Conservation (phyloP, 1,140 invertebrate species). For the Dinothrombium tinctorium region DNA sequence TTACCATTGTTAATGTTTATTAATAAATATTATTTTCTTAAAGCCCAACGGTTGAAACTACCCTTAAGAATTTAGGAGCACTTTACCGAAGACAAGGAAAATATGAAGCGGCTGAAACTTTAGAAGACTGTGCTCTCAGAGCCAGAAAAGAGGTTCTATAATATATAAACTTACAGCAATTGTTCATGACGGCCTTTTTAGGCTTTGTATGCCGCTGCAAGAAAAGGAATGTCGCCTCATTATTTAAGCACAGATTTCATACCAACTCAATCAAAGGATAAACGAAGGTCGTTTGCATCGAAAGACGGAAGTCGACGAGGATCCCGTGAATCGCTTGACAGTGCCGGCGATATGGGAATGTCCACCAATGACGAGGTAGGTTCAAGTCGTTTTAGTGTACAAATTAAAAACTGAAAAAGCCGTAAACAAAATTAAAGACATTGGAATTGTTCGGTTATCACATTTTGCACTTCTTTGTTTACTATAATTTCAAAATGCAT, state of each 20-base stretch:
- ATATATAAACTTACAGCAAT: conserved; percentile 1
- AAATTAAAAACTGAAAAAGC: neutral
- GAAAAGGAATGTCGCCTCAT: conserved; percentile 14
- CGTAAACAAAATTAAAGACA: neutral
- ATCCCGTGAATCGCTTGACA: conserved; percentile 35
- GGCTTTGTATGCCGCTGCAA: conserved; percentile 12
- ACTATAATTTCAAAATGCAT: neutral
- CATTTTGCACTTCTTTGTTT: neutral
- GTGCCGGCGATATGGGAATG: conserved; percentile 20
- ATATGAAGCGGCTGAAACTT: conserved; percentile 91
- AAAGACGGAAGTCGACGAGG: conserved; percentile 27
- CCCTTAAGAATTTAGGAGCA: conserved; percentile 59
- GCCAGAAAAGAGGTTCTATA: conserved; percentile 55
- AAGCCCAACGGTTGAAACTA: conserved; percentile 18
- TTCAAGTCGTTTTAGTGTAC: neutral
- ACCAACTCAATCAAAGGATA: conserved; percentile 20
- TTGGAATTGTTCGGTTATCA: neutral
- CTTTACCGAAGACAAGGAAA: conserved; percentile 91
- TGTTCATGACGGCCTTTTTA: conserved; percentile 5
- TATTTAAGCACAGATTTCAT: conserved; percentile 12
- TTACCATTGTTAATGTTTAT: neutral
- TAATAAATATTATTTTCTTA: neutral
- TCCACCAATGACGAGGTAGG: neutral
- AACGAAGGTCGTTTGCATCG: conserved; percentile 21
- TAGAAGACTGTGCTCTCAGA: conserved; percentile 86